These are phyloP conservation scores for Lagorchestes hirsutus DNA, from an alignment of 2,797 vertebrate species.

Conservation along the genomic window DNA sequence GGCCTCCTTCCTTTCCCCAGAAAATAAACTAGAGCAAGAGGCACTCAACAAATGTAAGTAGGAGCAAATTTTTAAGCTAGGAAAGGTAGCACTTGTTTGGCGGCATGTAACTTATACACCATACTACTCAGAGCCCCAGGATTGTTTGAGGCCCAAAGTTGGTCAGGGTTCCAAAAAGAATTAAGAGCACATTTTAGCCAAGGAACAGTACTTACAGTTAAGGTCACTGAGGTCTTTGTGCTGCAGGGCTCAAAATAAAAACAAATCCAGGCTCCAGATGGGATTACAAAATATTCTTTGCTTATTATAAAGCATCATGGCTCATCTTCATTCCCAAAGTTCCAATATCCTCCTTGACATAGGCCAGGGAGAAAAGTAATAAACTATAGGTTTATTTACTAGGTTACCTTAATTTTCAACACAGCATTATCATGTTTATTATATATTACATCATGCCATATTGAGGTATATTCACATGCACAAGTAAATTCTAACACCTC, in stretches of 20 bases:
- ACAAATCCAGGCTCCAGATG: background rate
- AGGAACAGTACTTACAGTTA: constrained; percentile 8
- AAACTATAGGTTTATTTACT: background rate
- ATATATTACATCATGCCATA: background rate
- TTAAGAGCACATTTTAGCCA: background rate
- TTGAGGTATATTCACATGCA: background rate
- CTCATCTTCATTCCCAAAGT: constrained; percentile 18
- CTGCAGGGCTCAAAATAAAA: background rate
- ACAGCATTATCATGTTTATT: background rate
- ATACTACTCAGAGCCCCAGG: no score
- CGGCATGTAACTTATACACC: background rate
- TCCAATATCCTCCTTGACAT: background rate
- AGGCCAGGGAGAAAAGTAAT: background rate
- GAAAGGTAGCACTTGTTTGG: background rate
- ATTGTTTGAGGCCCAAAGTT: background rate
- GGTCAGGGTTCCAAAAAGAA: constrained; percentile 10
- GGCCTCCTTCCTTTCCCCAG: background rate
- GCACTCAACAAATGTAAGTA: constrained; percentile 33
- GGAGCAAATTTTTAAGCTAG: background rate
- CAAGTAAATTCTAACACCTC: background rate
- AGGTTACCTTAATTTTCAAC: background rate
- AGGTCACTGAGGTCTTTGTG: background rate
- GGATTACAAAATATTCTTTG: background rate
- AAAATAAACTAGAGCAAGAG: constrained; percentile 20
- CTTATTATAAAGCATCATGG: background rate